These are phyloP conservation scores for Falco peregrinus DNA, from an alignment of 2,797 vertebrate species.

Conservation along the genomic window DNA sequence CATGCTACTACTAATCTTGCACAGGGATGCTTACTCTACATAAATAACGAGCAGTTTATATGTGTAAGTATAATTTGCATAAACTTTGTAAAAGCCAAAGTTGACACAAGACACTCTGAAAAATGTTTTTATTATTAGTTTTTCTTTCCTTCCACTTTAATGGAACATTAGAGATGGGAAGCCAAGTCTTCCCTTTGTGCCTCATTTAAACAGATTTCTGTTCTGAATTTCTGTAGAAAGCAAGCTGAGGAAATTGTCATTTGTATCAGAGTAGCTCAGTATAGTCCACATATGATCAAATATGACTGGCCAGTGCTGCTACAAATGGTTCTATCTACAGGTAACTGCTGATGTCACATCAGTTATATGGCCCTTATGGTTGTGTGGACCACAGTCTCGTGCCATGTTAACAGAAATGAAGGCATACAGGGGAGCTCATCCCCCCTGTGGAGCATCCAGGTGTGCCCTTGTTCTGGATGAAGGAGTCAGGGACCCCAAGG, in stretches of 20 bases:
- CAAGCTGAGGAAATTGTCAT: not conserved
- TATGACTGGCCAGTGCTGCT: not conserved
- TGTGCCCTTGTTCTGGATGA: not conserved
- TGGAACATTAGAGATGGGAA: not conserved
- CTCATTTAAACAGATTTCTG: not conserved
- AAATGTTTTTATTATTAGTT: not conserved
- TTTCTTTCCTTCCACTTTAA: not conserved
- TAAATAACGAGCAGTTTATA: not conserved
- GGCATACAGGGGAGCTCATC: not conserved
- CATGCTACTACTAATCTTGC: not conserved
- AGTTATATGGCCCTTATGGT: not conserved
- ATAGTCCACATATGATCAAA: not conserved
- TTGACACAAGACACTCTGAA: not conserved
- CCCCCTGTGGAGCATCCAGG: not conserved
- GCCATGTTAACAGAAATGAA: not conserved
- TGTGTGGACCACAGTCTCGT: not conserved
- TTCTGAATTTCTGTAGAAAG: not conserved
- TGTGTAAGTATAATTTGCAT: not conserved
- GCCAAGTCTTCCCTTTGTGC: not conserved
- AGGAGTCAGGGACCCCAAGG: fast-evolving
- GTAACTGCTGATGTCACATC: not conserved
- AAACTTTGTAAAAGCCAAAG: not conserved
- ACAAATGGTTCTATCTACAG: fast-evolving
- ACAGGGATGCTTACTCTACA: not conserved
- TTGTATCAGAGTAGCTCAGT: not conserved